Evolutionary conservation across 2,888 invertebrate species (phyloP).

Genomic region (Frankliniella fusca): DNA sequence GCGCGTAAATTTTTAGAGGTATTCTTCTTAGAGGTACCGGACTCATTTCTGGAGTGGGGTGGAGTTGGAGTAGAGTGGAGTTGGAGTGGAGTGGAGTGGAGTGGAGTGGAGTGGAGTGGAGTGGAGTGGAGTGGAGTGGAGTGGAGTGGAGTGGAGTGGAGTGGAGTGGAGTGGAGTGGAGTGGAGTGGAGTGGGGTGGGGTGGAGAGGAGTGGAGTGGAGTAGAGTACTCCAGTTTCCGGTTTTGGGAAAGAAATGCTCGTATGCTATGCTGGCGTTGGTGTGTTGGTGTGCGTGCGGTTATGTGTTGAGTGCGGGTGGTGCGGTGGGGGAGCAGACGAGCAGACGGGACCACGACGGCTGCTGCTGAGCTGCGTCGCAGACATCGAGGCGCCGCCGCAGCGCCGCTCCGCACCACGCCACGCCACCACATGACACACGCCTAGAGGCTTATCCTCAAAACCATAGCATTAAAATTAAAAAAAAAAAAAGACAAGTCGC

Average conservation of each 20-base stretch:
- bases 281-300: no score
- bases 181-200: no score
- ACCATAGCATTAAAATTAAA: neutral
- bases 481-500: no score
- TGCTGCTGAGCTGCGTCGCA: neutral
- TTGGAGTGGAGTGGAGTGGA: no score
- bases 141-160: no score
- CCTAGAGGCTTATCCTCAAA: neutral
- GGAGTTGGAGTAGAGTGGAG: no score
- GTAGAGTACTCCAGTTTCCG: conserved; percentile 8
- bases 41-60: no score
- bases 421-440: neutral
- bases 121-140: no score
- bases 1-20: no score
- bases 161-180: no score
- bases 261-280: neutral
- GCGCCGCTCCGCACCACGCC: neutral
- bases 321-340: neutral
- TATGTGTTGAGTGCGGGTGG: neutral
- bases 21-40: no score
- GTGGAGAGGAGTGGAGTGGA: neutral
- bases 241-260: conserved; percentile 10
- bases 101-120: no score
- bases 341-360: neutral
- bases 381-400: neutral